Evolutionary conservation across 2,888 invertebrate species (phyloP), one percentile per base, ranked within the genome.

Genomic region (Phyto melanocephala): DNA sequence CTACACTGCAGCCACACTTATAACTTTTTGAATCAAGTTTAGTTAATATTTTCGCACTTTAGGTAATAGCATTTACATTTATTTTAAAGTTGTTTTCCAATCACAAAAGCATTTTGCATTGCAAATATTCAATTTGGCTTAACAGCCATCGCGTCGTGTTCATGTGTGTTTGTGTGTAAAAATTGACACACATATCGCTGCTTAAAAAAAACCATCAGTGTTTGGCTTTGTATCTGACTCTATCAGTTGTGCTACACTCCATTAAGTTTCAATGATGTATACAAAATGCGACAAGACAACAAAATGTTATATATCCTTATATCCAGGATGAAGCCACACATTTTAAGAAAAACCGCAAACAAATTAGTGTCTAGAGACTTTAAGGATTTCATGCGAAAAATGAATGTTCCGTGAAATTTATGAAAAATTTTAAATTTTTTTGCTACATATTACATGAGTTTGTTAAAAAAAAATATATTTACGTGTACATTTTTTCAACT

Each of bases 221-320:
- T 50, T 42, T 79, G 70, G 11, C 47, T 45, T 67, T 80, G 17
- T 45, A 54, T 68, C 15, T 60, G 62, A 86, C 87, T 86, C 85
- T 88, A 89, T 88, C 88, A 88, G 89, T 88, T 85, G 86, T 86
- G 87, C 86, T 83, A 89, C 88, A 88, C 88, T 86, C 89, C 89
- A 88, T 88, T 88, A 88, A 87, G 87, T 87, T 85, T 85, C 89
- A 89, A 88, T 88, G 88, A 88, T 88, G 89, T 87, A 88, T 87
- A 86, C 87, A 87, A 89, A 89, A 88, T 88, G 87, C 87, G 88
- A 85, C 88, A 88, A 85, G 87, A 85, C 87, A 88, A 85, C 86
- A 88, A 88, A 72, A 68, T 68, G 22, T 78, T 71, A 47, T 24
- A n/a, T 17, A 50, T 22, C 4, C 42, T 4, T 62, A 42, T 24